Conservation (phyloP, 1,140 invertebrate species). For the Neodiprion virginianus region DNA sequence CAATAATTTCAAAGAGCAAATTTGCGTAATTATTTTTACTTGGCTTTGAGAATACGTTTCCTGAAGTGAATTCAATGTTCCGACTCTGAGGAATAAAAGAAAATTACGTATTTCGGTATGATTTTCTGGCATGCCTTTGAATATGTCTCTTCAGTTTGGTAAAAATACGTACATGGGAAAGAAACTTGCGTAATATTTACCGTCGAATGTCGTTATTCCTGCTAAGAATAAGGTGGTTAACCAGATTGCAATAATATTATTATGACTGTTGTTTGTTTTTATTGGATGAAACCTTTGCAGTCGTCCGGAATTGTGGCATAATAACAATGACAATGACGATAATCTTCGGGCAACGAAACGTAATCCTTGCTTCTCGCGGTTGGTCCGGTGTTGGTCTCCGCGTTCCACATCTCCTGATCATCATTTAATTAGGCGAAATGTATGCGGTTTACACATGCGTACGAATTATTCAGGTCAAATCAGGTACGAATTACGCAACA, state of each 20-base stretch:
- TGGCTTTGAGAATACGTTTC: neutral
- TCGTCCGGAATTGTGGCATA: conserved; percentile 37
- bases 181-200: neutral
- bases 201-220: neutral
- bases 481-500: neutral
- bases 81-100: too few species aligned
- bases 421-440: neutral
- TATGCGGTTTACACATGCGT: neutral
- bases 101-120: too few species aligned
- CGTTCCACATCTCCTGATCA: neutral
- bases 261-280: conserved; percentile 36
- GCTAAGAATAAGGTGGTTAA: neutral
- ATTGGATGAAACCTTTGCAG: conserved; percentile 56
- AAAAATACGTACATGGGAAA: neutral
- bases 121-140: neutral
- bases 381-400: conserved; percentile 32
- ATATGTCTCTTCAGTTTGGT: neutral
- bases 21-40: too few species aligned
- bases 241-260: conserved; percentile 21
- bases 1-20: too few species aligned
- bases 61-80: neutral
- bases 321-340: conserved; percentile 25
- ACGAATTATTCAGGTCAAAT: neutral
- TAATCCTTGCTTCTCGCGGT: conserved; percentile 39
- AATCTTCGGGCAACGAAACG: conserved; percentile 18